phyloP scores from a whole-genome alignment of 2,113 vertebrate species.

The Myrmecobius fasciatus region DNA sequence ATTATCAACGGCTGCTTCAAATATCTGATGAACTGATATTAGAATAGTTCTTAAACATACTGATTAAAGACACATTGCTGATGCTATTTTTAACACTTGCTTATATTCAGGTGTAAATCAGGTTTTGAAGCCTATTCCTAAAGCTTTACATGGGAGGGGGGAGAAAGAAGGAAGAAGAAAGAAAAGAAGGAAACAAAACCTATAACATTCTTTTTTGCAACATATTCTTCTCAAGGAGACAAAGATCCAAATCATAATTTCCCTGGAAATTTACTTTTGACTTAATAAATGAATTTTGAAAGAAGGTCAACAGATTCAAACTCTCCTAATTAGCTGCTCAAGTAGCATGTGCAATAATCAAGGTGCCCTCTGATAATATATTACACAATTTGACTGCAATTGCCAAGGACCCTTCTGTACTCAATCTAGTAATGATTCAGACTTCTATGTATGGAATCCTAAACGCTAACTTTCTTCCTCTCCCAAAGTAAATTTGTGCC shows the following conservation, averaged over 20 bases:
- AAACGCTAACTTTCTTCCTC: background rate
- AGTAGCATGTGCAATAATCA: constrained; percentile 58
- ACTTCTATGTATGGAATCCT: background rate
- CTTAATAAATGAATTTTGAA: constrained; percentile 59
- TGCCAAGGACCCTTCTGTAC: background rate
- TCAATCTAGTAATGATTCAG: background rate
- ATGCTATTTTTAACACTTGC: constrained; percentile 78
- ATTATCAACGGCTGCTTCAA: constrained; percentile 77
- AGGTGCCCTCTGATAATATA: constrained; percentile 45
- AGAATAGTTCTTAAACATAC: constrained; percentile 76
- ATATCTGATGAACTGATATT: constrained; percentile 79
- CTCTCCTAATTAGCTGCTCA: constrained; percentile 50
- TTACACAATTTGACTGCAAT: constrained; percentile 12
- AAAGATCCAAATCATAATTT: constrained; percentile 13
- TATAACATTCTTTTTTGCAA: background rate
- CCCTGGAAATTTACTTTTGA: background rate
- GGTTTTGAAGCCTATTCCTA: constrained; percentile 59
- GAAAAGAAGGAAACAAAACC: constrained; percentile 55
- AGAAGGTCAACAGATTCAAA: constrained; percentile 67
- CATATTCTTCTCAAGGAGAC: constrained; percentile 43
- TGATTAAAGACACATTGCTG: constrained; percentile 76
- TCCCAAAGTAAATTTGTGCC: background rate
- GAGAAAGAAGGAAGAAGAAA: background rate
- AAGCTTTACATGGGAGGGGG: constrained; percentile 33
- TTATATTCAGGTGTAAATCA: constrained; percentile 70